Conservation (phyloP, 2,113 vertebrate genomes). For the Bubalus kerabau region DNA sequence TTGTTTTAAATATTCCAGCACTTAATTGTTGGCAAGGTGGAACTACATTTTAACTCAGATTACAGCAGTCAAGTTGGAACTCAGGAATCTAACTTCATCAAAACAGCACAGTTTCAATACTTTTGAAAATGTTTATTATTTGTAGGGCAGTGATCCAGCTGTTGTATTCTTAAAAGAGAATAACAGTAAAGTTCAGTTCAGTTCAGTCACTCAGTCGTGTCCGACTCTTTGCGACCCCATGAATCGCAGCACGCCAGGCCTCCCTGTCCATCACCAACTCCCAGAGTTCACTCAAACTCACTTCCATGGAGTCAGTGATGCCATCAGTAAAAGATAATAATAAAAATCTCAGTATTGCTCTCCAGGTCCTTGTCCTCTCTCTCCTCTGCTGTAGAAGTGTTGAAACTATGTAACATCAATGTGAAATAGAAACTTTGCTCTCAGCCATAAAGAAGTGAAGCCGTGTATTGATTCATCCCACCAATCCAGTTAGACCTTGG, state of each 20-base stretch:
- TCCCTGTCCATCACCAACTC: too few relatives aligned
- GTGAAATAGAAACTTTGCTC: neutral
- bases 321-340: neutral
- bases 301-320: too few relatives aligned
- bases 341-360: neutral
- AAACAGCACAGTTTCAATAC: neutral
- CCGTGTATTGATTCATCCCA: neutral
- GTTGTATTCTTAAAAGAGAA: neutral
- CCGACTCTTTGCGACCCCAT: too few relatives aligned
- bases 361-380: neutral
- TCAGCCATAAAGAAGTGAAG: neutral
- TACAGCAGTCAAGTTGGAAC: neutral
- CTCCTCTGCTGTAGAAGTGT: neutral
- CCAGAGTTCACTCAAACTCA: too few relatives aligned
- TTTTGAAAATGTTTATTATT: neutral
- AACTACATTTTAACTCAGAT: neutral
- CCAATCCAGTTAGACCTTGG: neutral
- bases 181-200: too few relatives aligned
- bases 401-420: neutral
- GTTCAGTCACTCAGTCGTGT: too few relatives aligned
- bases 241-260: too few relatives aligned
- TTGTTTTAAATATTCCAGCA: neutral
- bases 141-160: neutral
- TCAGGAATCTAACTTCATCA: neutral
- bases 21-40: neutral